Evolutionary conservation across 2,797 vertebrate genomes (phyloP), one percentile per base, ranked within the genome.

Genomic region (Loris lydekkerianus): DNA sequence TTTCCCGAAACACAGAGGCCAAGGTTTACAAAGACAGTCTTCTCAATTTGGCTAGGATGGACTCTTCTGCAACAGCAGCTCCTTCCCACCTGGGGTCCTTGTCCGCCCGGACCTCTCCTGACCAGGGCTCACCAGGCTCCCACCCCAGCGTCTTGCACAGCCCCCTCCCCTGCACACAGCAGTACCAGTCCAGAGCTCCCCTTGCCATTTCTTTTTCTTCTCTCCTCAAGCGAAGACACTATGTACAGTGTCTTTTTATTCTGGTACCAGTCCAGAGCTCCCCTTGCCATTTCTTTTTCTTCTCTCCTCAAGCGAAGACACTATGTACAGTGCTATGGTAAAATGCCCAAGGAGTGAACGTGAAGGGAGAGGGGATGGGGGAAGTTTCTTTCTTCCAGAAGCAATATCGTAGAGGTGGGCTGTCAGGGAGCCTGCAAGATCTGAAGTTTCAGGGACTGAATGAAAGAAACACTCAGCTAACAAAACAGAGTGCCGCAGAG

Each of bases 381-480:
- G 69, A 86, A 86, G 97, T 87, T 91, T 77, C 88, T 98, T 98
- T 98, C 97, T 98, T 98, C 95, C 86, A 78, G 70, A 97, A 93
- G 96, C 94, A 91, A 69, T 96, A 78, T 97, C 94, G 86, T 97
- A 97, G 98, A 98, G 97, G 98, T 98, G 97, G 98, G 97, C 98
- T 98, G 98, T 98, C 98, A 98, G 98, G 96, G 86, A 93, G 96
- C 91, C 96, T 98, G 97, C 95, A 96, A 98, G 98, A 98, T 98
- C 98, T 98, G 98, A 98, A 98, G 98, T 98, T 98, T 98, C 89
- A 75, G 98, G 96, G 97, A 84, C 97, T 96, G 98, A 98, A 98
- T 98, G 98, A 98, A 98, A 98, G 98, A 98, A 98, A 98, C 98
- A 98, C 98, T 99, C 98, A 97, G 98, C 98, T 98, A 98, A 99